Percentiles rank a stretch among this genome's conserved stretches.
Conservation (phyloP, 2,888 invertebrate genomes). For the Drosophila glabriapex region DNA sequence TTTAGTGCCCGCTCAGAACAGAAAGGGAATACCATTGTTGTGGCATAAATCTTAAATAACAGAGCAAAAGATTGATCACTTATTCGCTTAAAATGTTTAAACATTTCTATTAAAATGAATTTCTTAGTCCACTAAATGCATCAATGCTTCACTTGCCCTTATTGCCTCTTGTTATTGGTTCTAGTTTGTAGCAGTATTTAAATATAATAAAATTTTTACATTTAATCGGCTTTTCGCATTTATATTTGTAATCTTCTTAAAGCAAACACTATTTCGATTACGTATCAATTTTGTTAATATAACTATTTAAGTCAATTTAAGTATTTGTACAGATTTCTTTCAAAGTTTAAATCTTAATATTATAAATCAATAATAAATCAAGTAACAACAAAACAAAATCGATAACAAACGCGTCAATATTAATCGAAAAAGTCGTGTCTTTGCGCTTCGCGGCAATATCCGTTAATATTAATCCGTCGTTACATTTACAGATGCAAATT, state of each 20-base stretch:
- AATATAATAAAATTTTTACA: neutral
- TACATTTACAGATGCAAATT: slow-evolving; percentile 87
- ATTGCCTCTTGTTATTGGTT: neutral
- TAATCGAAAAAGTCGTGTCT: slow-evolving; percentile 36
- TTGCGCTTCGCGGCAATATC: slow-evolving; percentile 25
- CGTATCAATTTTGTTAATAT: neutral
- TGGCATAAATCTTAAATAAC: slow-evolving; percentile 1
- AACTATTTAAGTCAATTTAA: neutral
- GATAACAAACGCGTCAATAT: slow-evolving; percentile 22
- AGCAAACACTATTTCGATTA: neutral
- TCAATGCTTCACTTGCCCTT: neutral
- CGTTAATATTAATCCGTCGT: slow-evolving; percentile 61
- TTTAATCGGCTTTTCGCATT: neutral
- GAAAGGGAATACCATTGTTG: neutral
- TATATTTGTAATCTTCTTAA: neutral
- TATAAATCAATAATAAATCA: slow-evolving; percentile 3
- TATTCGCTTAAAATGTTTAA: neutral
- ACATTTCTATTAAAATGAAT: neutral
- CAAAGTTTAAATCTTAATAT: neutral
- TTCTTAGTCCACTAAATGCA: neutral
- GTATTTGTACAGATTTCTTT: neutral
- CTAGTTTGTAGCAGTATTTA: neutral
- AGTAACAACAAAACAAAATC: slow-evolving; percentile 2
- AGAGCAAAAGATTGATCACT: neutral
- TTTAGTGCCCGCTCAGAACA: slow-evolving; percentile 11